A percentile compares a stretch with the other conserved stretches of the same genome.
Evolutionary conservation across 2,888 invertebrate genomes (phyloP).

Genomic region (Chorisops tibialis): DNA sequence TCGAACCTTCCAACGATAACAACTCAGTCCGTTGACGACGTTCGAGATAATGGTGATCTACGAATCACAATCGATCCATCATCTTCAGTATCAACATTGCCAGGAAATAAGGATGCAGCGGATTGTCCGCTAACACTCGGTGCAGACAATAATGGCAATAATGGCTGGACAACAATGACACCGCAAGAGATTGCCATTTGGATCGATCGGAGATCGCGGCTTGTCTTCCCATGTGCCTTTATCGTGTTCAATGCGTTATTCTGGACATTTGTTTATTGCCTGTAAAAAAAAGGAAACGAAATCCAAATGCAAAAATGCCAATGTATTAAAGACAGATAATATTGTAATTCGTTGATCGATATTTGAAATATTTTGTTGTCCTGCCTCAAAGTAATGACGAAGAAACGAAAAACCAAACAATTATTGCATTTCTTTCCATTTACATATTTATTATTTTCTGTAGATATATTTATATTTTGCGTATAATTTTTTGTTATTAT

Average conservation of each 20-base stretch:
- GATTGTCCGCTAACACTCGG: conserved; percentile 48
- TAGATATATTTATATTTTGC: too few species aligned
- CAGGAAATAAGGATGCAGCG: conserved; percentile 45
- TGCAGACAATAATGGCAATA: conserved; percentile 49
- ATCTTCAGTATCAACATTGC: conserved; percentile 30
- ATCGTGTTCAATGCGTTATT: conserved; percentile 75
- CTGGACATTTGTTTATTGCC: conserved; percentile 71
- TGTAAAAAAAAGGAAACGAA: conserved; percentile 43
- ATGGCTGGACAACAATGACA: conserved; percentile 75
- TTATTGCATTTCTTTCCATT: too few species aligned
- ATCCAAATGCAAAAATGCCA: too few species aligned
- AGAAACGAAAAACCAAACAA: too few species aligned
- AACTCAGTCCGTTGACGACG: conserved; percentile 65
- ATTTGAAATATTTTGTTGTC: too few species aligned
- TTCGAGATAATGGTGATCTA: conserved; percentile 39
- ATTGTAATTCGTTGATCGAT: too few species aligned
- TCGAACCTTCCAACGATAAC: conserved; percentile 67
- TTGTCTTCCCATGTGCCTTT: conserved; percentile 74
- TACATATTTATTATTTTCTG: too few species aligned
- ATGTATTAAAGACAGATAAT: too few species aligned
- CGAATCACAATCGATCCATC: conserved; percentile 38
- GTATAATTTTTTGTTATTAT: too few species aligned
- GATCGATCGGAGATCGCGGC: conserved; percentile 73
- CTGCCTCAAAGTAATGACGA: too few species aligned
- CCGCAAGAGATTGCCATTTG: conserved; percentile 85